These are phyloP conservation scores for Pediacus dermestoides DNA, from an alignment of 2,888 invertebrate species.

Conservation along the genomic window DNA sequence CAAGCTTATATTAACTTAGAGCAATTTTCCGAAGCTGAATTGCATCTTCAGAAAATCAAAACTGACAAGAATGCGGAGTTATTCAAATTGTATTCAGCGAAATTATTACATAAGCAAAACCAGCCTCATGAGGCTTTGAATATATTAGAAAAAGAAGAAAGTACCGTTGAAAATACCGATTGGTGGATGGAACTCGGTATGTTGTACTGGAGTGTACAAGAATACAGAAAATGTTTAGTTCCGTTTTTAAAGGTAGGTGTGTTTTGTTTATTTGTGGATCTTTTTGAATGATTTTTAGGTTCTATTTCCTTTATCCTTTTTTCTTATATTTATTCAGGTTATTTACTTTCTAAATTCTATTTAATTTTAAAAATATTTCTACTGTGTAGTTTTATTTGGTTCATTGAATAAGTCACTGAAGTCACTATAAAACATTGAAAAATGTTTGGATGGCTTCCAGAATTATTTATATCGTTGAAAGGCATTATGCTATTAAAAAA, in stretches of 20 bases:
- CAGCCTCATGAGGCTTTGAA: constrained; percentile 56
- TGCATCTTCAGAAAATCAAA: constrained; percentile 43
- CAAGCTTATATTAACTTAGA: constrained; percentile 47
- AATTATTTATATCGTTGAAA: no score
- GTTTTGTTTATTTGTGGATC: no score
- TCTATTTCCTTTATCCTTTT: no score
- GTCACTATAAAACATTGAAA: no score
- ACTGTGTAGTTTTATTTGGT: no score
- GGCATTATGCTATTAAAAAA: no score
- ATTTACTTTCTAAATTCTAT: no score
- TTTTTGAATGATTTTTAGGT: no score
- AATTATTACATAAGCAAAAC: constrained; percentile 52
- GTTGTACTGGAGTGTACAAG: constrained; percentile 57
- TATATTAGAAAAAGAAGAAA: constrained; percentile 48
- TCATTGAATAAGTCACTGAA: no score
- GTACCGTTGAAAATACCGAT: constrained; percentile 50
- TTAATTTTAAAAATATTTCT: no score
- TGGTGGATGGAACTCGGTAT: constrained; percentile 59
- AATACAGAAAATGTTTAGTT: constrained; percentile 60
- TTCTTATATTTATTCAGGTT: no score
- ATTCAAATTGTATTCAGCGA: constrained; percentile 51
- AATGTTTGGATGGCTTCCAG: no score
- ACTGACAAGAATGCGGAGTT: constrained; percentile 34
- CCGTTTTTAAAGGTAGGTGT: constrained; percentile 58
- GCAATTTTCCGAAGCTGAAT: constrained; percentile 43